Evolutionary conservation across 2,113 vertebrate genomes (phyloP).

Genomic region (Eolophus roseicapilla): DNA sequence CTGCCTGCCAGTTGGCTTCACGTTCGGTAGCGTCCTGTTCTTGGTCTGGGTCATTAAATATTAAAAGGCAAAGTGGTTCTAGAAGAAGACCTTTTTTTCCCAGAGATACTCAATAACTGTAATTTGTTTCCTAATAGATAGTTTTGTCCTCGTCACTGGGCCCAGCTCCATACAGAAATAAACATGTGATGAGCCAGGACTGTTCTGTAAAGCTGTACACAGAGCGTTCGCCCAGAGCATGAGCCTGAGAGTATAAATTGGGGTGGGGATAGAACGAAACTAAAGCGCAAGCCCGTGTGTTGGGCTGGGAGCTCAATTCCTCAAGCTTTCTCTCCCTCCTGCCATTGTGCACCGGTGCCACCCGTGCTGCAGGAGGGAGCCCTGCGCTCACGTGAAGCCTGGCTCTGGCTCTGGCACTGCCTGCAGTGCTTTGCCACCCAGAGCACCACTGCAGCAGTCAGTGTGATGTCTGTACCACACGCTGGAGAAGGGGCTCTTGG

Average conservation of each 20-base stretch:
- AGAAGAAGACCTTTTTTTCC: constrained; percentile 3
- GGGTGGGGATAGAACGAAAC: not conserved
- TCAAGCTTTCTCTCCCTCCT: not conserved
- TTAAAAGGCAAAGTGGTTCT: constrained; percentile 63
- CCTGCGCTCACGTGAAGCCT: not conserved
- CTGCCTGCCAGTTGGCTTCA: constrained; percentile 47
- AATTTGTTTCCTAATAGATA: constrained; percentile 61
- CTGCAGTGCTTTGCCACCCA: not conserved
- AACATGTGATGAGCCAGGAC: not conserved
- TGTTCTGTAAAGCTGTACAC: not conserved
- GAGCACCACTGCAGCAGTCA: not conserved
- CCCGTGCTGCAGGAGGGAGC: not conserved
- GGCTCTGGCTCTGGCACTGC: not conserved
- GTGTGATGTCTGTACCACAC: fast-evolving
- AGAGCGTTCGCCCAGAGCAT: not conserved
- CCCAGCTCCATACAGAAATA: not conserved
- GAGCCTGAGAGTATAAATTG: not conserved
- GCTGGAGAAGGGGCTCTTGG: not conserved
- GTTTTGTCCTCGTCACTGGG: constrained; percentile 48
- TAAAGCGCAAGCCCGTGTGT: fast-evolving
- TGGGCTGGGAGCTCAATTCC: not conserved
- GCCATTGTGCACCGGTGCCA: fast-evolving
- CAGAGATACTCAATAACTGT: constrained; percentile 57
- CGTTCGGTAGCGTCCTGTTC: constrained; percentile 18
- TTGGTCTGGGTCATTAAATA: constrained; percentile 63